Evolutionary conservation across 2,113 vertebrate species (phyloP).

Genomic region (Archilochus colubris): DNA sequence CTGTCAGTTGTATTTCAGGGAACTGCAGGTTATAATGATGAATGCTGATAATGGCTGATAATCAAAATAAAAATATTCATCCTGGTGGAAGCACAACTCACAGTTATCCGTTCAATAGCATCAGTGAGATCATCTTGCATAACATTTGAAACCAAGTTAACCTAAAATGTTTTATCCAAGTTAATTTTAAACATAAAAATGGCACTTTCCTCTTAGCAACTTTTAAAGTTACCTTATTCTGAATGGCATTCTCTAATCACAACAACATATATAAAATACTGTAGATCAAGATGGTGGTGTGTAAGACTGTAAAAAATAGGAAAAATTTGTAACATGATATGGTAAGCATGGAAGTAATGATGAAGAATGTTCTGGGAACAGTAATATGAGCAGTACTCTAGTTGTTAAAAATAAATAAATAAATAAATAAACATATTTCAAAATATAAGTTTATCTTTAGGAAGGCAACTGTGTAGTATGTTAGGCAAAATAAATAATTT

Average conservation of each 20-base stretch:
- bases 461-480: not conserved
- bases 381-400: not conserved
- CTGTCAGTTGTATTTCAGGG: not conserved
- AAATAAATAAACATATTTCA: not conserved
- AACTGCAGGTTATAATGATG: not conserved
- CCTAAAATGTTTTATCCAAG: not conserved
- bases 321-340: not conserved
- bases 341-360: not conserved
- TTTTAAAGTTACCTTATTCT: not conserved
- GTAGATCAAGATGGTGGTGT: not conserved
- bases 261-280: not conserved
- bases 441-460: not conserved
- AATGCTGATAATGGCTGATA: not conserved
- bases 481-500: no score
- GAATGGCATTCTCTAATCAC: not conserved
- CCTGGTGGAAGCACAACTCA: not conserved
- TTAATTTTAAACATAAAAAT: not conserved
- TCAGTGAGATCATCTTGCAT: not conserved
- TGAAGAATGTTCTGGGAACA: not conserved
- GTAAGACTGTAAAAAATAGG: not conserved
- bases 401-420: not conserved
- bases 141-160: not conserved
- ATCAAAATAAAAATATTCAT: conserved; percentile 6
- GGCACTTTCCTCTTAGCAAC: not conserved
- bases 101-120: not conserved